Base-by-base conservation (phyloP, 2,888 invertebrate genomes). In the Hirtodrosophila duncani region DNA sequence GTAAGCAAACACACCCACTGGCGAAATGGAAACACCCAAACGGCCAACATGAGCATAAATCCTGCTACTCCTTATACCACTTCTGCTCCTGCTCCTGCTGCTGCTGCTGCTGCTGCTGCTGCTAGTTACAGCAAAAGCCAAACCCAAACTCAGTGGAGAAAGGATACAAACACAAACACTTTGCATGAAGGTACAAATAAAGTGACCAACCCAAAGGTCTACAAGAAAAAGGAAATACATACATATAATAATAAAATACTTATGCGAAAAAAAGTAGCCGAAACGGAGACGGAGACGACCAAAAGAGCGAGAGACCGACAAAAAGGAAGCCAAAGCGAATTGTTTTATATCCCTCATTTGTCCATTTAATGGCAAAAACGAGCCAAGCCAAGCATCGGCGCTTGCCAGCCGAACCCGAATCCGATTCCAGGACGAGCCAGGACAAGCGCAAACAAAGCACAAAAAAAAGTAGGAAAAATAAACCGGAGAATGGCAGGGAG, bases 341-440 rank as follows among this genome's bases (percentile, higher is more conserved):
- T 83, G 83, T 84, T 83, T 83, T 83, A 83, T 84, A 82, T 84
- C 79, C 77, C 82, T 84, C 84, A 83, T 83, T 83, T 83, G 84
- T 83, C 78, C 82, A 72, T 81, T 83, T 84, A 83, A 84, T 84
- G 83, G 72, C 67, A 68, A 80, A 79, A 83, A 80, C 81, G 81
- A 80, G 81, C 75, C 78, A 72, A 57, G 57, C 45, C 33, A 42
- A 29, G 10, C 29, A 29, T 21, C 3, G 41, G 13, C n/a, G n/a
- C n/a, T n/a, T n/a, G n/a, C n/a, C n/a, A n/a, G 27, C 37, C n/a
- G 16, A 26, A 26, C 37, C 43, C n/a, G 6, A 30, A 11, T 23
- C 7, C 11, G 13, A 9, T 7, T 31, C 33, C 23, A 55, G 44
- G 45, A 55, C 46, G 55, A 59, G 30, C 27, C 42, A 50, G 38